Percentiles rank a stretch among this genome's conserved stretches.
Evolutionary conservation across 2,113 vertebrate species (phyloP).

Genomic region (Amphiprion percula): DNA sequence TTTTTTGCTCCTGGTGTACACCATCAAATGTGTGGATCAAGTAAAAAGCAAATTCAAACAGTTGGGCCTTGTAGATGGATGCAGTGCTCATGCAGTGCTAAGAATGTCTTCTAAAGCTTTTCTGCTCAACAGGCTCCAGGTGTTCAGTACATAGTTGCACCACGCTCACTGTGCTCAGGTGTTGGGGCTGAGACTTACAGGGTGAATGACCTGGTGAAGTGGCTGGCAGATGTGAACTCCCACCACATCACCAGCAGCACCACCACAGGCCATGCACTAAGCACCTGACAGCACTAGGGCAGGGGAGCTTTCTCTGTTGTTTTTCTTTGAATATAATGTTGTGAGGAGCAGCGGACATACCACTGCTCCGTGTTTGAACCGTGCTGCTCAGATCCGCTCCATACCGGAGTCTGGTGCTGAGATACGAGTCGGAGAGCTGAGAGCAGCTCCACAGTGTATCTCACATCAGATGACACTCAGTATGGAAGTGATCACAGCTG

Average conservation of each 20-base stretch:
- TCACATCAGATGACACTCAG: conserved; percentile 36
- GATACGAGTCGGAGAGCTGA: conserved; percentile 8
- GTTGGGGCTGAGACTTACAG: background rate
- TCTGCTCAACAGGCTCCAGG: conserved; percentile 25
- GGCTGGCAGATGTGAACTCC: conserved; percentile 45
- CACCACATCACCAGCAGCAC: background rate
- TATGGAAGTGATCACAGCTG: conserved; percentile 47
- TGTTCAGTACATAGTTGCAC: conserved; percentile 3
- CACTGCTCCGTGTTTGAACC: conserved; percentile 40
- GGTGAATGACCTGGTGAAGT: conserved; percentile 28
- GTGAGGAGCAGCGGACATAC: conserved; percentile 29
- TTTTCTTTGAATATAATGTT: conserved; percentile 35
- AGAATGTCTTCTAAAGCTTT: conserved; percentile 19
- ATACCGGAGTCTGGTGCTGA: conserved; percentile 42
- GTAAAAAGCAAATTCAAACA: background rate
- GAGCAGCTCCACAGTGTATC: conserved; percentile 38
- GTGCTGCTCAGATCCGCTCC: conserved; percentile 54
- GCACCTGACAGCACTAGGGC: conserved; percentile 3
- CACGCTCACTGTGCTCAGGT: conserved; percentile 10
- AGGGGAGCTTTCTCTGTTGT: conserved; percentile 30
- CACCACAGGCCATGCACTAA: background rate
- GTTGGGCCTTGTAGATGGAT: conserved; percentile 6
- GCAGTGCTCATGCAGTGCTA: conserved; percentile 2
- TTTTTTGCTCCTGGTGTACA: no score
- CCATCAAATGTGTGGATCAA: background rate